Evolutionary conservation across 1,140 invertebrate genomes (phyloP).

Genomic region (Aphelenchoides fujianensis): DNA sequence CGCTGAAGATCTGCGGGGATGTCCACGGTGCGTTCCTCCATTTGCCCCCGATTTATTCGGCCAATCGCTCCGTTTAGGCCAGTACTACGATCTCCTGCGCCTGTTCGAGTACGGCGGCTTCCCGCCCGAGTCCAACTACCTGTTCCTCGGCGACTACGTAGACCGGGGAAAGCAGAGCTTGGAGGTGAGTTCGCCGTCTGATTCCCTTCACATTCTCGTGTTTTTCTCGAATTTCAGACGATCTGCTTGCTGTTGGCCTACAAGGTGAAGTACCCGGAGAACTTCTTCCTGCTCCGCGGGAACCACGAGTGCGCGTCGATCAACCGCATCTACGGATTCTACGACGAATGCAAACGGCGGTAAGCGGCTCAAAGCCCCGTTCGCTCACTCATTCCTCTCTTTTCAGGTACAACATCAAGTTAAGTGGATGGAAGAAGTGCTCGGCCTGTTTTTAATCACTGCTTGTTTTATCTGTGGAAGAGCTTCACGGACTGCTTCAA

Average conservation of each 20-base stretch:
- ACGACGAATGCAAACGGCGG: conserved; percentile 69
- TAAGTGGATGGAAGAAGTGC: no score
- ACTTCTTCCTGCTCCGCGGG: conserved; percentile 69
- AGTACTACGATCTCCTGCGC: conserved; percentile 90
- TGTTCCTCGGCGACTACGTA: conserved; percentile 92
- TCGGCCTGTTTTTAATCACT: no score
- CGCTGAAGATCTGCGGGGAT: conserved; percentile 78
- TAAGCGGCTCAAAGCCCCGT: no score
- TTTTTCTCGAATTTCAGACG: conserved; percentile 55
- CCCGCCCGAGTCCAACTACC: conserved; percentile 98
- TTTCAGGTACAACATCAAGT: conserved; percentile 95
- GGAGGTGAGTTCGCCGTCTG: not conserved
- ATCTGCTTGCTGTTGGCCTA: conserved; percentile 69
- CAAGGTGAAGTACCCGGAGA: conserved; percentile 71
- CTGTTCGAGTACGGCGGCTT: conserved; percentile 99
- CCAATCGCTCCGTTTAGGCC: conserved; percentile 42
- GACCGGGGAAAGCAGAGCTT: conserved; percentile 76
- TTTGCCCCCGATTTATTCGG: not conserved
- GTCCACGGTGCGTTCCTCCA: conserved; percentile 94
- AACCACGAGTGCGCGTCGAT: conserved; percentile 69
- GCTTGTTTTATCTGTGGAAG: conserved; percentile 76
- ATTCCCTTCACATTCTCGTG: not conserved
- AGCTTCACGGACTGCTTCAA: conserved; percentile 99
- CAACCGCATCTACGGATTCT: conserved; percentile 70
- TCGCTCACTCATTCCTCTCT: no score